phyloP scores from a whole-genome alignment of 2,797 vertebrate species.

The Cyclura pinguis region DNA sequence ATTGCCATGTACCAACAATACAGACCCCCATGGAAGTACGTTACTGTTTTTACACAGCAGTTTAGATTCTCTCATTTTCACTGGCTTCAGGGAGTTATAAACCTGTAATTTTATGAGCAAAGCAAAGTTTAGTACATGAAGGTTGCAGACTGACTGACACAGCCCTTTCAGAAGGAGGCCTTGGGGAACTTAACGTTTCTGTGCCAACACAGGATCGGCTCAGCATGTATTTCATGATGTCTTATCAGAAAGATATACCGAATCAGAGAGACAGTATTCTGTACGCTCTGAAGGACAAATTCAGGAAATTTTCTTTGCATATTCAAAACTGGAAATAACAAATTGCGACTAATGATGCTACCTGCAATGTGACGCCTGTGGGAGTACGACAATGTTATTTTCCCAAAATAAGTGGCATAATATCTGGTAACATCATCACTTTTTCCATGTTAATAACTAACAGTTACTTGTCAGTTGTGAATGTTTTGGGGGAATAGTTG shows the following conservation, averaged over 20 bases:
- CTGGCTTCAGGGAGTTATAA: constrained; percentile 21
- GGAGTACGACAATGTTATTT: too few species aligned
- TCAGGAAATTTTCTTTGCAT: neutral
- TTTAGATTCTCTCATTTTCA: constrained; percentile 22
- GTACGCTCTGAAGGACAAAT: constrained; percentile 31
- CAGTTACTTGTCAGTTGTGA: too few species aligned
- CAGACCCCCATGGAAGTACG: neutral
- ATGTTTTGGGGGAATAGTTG: too few species aligned
- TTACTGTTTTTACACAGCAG: constrained; percentile 14
- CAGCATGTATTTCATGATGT: neutral
- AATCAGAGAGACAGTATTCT: neutral
- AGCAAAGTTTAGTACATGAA: constrained; percentile 35
- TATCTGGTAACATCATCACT: too few species aligned
- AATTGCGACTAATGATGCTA: neutral
- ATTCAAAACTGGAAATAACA: neutral
- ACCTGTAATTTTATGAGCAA: constrained; percentile 38
- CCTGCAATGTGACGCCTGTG: too few species aligned
- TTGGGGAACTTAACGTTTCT: constrained; percentile 8
- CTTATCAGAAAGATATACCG: neutral
- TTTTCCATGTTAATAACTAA: too few species aligned
- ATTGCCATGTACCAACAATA: neutral
- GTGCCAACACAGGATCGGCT: constrained; percentile 6
- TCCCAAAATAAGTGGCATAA: too few species aligned
- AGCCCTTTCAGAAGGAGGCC: constrained; percentile 21
- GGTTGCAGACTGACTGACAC: constrained; percentile 43